Conservation (phyloP, 2,113 vertebrate species). For the Probosciger aterrimus region DNA sequence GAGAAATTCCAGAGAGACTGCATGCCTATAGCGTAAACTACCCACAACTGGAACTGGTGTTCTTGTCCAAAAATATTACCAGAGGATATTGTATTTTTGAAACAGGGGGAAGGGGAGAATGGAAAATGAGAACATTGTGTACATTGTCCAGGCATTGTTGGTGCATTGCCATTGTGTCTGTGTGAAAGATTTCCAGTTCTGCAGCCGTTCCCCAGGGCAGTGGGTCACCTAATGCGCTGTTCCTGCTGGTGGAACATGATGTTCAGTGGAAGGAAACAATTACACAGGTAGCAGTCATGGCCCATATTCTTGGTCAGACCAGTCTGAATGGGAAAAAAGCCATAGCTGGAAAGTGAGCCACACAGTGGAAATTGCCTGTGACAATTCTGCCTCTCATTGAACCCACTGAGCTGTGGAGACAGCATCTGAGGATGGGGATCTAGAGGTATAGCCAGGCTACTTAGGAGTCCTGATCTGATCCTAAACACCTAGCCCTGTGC, state of each 20-base stretch:
- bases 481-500: neutral
- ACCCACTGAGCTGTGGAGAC: neutral
- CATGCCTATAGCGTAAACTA: neutral
- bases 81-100: neutral
- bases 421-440: neutral
- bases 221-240: neutral
- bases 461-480: neutral
- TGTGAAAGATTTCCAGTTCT: neutral
- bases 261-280: slow-evolving; percentile 11
- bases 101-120: neutral
- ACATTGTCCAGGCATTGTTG: neutral
- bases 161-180: neutral
- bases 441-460: neutral
- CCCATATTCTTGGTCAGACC: neutral
- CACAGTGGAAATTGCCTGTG: neutral
- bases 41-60: neutral
- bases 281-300: neutral
- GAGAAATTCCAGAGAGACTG: neutral
- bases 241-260: slow-evolving; percentile 1
- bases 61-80: neutral
- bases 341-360: neutral
- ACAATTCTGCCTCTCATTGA: neutral
- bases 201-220: neutral
- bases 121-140: slow-evolving; percentile 16
- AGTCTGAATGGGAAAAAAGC: neutral